Base-by-base conservation (phyloP, 2,888 invertebrate species). In the Halictus quadricinctus region DNA sequence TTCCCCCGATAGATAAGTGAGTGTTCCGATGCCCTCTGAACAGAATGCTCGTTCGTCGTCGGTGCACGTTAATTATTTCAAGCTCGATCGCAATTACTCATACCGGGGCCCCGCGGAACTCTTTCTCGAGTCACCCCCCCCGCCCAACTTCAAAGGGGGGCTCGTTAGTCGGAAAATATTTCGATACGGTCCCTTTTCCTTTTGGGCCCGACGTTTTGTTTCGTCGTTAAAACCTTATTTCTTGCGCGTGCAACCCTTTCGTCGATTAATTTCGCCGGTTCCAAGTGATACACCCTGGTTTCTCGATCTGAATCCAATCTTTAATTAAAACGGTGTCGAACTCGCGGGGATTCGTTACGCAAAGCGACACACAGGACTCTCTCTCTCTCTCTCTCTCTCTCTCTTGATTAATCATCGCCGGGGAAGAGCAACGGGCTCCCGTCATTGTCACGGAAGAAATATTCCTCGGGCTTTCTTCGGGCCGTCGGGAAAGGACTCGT, bases 11-110 rank as follows among this genome's bases (percentile, higher is more conserved):
- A 76, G 77, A 80, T 83, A 83, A 83, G 74, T 85, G 86, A 85
- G 86, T 79, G 81, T 85, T 79, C 86, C 84, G 74, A 76, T 73
- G 74, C n/a, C 48, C 79, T 43, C 58, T 58, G 72, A 29, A 18
- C 58, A 43, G 77, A 64, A n/a, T 13, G 58, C 50, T 69, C 58
- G 72, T 79, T 69, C 48, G 78, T 79, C 76, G 66, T 54, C 64
- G 72, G 58, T 60, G 60, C 25, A 83, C 48, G 81, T 86, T 87
- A 87, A 88, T 89, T 88, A 88, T 88, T 89, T 81, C 74, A 81
- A 64, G 70, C 81, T 80, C 74, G 78, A 87, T 87, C 69, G 84
- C 84, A 82, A 88, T 87, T 88, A 82, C 83, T 87, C 88, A 84
- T 84, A 87, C 75, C 83, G 48, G 50, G 72, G 54, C 8, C 54